Evolutionary conservation across 1,140 invertebrate genomes (phyloP).

Genomic region (Pseudachorutes palmiensis): DNA sequence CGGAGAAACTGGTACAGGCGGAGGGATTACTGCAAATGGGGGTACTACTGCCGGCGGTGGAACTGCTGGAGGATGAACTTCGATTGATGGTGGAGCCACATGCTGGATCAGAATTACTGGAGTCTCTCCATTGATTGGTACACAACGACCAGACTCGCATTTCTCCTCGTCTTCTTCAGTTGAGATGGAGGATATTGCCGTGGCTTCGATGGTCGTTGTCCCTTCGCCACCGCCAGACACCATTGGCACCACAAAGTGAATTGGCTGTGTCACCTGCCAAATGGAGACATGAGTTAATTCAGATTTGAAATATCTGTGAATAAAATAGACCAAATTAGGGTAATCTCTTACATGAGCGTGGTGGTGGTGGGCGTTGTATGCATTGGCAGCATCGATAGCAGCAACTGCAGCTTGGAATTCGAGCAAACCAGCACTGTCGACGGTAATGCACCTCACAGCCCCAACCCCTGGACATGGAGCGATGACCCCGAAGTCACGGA

Average conservation of each 20-base stretch:
- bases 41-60: not conserved
- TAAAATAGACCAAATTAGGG: not conserved
- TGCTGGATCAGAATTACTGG: not conserved
- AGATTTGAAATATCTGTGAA: not conserved
- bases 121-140: not conserved
- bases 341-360: conserved; percentile 1
- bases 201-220: not conserved
- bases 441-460: conserved; percentile 29
- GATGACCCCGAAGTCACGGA: conserved; percentile 32
- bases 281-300: not conserved
- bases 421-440: not conserved
- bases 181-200: conserved; percentile 1
- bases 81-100: not conserved
- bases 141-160: not conserved
- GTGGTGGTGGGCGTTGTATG: not conserved
- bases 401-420: conserved; percentile 14
- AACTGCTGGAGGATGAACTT: not conserved
- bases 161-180: not conserved
- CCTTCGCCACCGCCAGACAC: not conserved
- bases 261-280: not conserved
- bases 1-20: not conserved
- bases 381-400: conserved; percentile 8
- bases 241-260: not conserved
- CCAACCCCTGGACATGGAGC: conserved; percentile 30
- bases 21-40: not conserved